These are phyloP conservation scores for Drosophila pseudoobscura DNA, from an alignment of 1,140 invertebrate genomes.

Conservation along the genomic window DNA sequence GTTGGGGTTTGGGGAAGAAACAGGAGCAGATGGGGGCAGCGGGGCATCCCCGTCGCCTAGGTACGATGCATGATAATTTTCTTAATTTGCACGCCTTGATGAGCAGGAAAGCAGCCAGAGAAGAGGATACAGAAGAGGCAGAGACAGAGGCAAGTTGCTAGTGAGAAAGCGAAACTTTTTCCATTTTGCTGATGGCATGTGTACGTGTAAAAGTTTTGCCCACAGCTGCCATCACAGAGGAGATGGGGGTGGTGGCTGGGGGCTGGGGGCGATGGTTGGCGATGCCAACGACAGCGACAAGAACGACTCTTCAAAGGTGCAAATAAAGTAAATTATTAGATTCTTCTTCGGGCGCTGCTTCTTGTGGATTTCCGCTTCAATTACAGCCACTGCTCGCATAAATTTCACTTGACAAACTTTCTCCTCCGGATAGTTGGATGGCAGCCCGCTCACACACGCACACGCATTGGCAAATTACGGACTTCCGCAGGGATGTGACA, in stretches of 20 bases:
- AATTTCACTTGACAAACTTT: constrained; percentile 80
- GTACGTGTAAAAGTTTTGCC: constrained; percentile 74
- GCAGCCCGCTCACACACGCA: not conserved
- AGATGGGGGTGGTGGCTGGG: not conserved
- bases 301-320: constrained; percentile 73
- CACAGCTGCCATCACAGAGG: constrained; percentile 19
- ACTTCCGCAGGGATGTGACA: constrained; percentile 50
- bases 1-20: not conserved
- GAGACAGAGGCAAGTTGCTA: constrained; percentile 1
- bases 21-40: no score
- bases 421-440: constrained; percentile 50
- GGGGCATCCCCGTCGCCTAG: constrained; percentile 30
- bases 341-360: constrained; percentile 48
- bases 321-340: constrained; percentile 82
- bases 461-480: constrained; percentile 65
- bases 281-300: constrained; percentile 6
- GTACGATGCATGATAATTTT: constrained; percentile 80
- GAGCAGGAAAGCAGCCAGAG: constrained; percentile 41
- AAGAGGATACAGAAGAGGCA: not conserved
- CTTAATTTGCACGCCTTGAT: constrained; percentile 76
- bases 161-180: constrained; percentile 68
- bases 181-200: constrained; percentile 80
- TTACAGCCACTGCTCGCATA: constrained; percentile 70
- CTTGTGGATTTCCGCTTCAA: constrained; percentile 81
- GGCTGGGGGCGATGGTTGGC: no score